Evolutionary conservation across 1,140 invertebrate species (phyloP).

Genomic region (Drosophila triauraria): DNA sequence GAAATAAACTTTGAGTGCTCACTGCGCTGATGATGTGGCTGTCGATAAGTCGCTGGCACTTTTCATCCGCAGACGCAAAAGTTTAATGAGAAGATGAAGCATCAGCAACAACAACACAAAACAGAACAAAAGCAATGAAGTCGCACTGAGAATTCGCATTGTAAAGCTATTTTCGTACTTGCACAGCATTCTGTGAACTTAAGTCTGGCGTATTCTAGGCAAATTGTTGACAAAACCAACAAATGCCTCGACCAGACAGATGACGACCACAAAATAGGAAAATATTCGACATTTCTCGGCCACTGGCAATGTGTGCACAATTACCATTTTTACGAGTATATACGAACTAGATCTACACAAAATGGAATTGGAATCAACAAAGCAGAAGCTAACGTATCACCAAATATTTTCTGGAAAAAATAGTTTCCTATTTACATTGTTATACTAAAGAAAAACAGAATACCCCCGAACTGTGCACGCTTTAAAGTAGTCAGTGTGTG

Average conservation of each 20-base stretch:
- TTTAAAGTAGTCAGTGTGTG: not conserved
- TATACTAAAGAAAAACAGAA: not conserved
- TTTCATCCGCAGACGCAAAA: conserved; percentile 44
- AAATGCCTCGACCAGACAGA: conserved; percentile 11
- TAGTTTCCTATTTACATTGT: not conserved
- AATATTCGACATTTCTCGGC: conserved; percentile 13
- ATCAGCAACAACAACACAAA: conserved; percentile 2
- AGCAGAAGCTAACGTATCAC: not conserved
- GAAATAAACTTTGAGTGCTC: conserved; percentile 34
- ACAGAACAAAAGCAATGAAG: conserved; percentile 4
- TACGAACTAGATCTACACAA: not conserved
- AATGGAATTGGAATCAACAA: conserved; percentile 8
- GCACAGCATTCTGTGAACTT: conserved; percentile 10
- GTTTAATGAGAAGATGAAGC: conserved; percentile 40
- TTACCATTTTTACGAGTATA: conserved; percentile 14
- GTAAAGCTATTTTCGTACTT: conserved; percentile 32
- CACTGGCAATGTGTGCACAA: conserved; percentile 13
- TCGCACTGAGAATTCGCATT: conserved; percentile 19
- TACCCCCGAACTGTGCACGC: not conserved
- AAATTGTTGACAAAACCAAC: conserved; percentile 26
- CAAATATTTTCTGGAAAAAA: not conserved
- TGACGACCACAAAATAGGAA: conserved; percentile 19
- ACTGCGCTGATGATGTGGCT: conserved; percentile 27
- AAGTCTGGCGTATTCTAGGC: conserved; percentile 19
- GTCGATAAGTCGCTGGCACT: conserved; percentile 44